Evolutionary conservation across 2,113 vertebrate genomes (phyloP).

Genomic region (Ceyx melanurus): DNA sequence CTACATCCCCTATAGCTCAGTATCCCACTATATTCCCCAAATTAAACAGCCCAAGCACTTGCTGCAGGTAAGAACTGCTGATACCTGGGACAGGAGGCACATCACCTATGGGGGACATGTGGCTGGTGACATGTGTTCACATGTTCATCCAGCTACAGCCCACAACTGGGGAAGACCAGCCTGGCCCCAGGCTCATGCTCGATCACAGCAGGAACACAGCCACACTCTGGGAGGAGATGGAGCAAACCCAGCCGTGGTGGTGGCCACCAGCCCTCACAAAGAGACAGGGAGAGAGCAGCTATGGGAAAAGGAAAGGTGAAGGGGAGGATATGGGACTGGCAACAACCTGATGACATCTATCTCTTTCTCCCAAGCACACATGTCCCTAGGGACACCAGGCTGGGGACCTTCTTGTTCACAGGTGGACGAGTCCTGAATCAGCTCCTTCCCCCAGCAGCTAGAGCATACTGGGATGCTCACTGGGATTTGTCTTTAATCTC

Average conservation of each 20-base stretch:
- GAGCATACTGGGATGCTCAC: not conserved
- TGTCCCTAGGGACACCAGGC: not conserved
- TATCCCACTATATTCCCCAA: not conserved
- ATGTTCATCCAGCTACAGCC: not conserved
- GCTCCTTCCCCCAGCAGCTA: not conserved
- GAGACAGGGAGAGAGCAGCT: not conserved
- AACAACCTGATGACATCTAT: fast-evolving
- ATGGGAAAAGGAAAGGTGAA: not conserved
- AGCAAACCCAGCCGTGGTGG: not conserved
- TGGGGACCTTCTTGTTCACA: not conserved
- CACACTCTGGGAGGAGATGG: fast-evolving
- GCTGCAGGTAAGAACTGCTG: not conserved
- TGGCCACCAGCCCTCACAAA: not conserved
- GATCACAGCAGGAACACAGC: not conserved
- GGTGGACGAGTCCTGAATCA: not conserved
- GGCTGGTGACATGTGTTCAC: fast-evolving
- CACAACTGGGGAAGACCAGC: fast-evolving
- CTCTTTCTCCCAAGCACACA: fast-evolving
- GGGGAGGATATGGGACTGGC: not conserved
- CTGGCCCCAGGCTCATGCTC: not conserved
- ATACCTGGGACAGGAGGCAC: too few species aligned
- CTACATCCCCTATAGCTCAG: not conserved
- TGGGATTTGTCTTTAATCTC: not conserved
- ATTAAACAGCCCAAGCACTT: not conserved
- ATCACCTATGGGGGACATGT: fast-evolving